phyloP scores from a whole-genome alignment of 2,113 vertebrate genomes.

The Bubo scandiacus region DNA sequence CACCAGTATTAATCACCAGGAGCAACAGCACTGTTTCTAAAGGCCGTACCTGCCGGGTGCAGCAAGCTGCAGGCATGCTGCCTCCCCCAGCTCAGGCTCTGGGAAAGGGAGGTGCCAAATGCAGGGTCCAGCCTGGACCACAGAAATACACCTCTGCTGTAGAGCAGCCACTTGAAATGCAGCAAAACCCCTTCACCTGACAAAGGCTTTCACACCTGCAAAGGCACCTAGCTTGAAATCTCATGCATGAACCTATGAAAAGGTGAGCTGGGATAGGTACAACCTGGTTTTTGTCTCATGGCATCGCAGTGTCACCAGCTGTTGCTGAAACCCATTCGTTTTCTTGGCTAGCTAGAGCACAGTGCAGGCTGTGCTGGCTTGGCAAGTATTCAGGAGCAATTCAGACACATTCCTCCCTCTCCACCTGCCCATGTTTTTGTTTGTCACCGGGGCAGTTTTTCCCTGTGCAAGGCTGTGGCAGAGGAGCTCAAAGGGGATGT shows the following conservation, averaged over 20 bases:
- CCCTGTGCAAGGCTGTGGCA: background rate
- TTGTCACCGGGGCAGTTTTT: background rate
- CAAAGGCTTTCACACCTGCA: background rate
- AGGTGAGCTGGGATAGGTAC: background rate
- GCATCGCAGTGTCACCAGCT: background rate
- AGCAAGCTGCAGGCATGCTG: background rate
- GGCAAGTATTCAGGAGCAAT: background rate
- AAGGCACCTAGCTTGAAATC: background rate
- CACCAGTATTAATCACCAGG: background rate
- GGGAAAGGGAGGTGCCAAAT: background rate
- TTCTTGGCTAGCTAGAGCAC: background rate
- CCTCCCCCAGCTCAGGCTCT: background rate
- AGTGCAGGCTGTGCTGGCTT: background rate
- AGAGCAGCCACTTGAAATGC: accelerated
- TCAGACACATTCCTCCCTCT: background rate
- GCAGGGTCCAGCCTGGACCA: background rate
- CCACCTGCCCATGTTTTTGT: background rate
- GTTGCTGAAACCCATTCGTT: background rate
- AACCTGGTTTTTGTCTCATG: background rate
- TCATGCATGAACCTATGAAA: background rate
- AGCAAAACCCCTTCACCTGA: background rate
- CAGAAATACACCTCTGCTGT: accelerated
- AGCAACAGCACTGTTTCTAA: background rate
- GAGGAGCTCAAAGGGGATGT: background rate
- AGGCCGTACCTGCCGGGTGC: background rate